A percentile compares a stretch with the other conserved stretches of the same genome.
phyloP scores from a whole-genome alignment of 2,113 vertebrate species.

The Phodopus roborovskii region DNA sequence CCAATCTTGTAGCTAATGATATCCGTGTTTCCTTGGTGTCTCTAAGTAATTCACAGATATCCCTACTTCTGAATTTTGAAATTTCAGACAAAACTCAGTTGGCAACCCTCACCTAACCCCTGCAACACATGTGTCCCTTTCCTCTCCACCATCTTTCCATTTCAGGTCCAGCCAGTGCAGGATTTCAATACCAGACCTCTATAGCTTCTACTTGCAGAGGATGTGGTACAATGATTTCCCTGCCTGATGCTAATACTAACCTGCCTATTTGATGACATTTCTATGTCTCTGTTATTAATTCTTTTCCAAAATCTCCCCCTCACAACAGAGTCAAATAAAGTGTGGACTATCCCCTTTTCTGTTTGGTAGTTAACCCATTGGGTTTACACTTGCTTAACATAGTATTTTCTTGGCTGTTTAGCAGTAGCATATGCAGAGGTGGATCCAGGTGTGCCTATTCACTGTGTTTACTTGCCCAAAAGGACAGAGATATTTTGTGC shows the following conservation, averaged over 20 bases:
- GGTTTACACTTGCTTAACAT: neutral
- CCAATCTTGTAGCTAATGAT: neutral
- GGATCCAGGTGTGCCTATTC: too few relatives aligned
- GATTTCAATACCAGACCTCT: neutral
- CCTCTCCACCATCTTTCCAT: neutral
- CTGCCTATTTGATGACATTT: conserved; percentile 6
- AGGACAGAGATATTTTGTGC: neutral
- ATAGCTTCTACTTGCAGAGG: neutral
- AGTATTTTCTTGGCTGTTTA: neutral
- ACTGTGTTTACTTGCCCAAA: neutral
- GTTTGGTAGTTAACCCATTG: too few relatives aligned
- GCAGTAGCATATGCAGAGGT: neutral
- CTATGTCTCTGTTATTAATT: neutral
- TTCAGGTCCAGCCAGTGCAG: neutral
- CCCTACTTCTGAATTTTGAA: neutral
- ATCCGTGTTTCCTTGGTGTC: neutral
- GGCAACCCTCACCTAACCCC: neutral
- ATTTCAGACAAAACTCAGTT: neutral
- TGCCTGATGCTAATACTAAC: neutral
- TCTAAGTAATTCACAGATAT: neutral
- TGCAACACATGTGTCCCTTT: neutral
- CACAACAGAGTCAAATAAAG: neutral
- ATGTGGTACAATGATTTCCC: neutral
- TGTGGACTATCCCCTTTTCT: neutral
- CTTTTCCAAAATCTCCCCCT: neutral